These are phyloP conservation scores for Reinhardtius hippoglossoides DNA, from an alignment of 2,113 vertebrate species.

Conservation along the genomic window DNA sequence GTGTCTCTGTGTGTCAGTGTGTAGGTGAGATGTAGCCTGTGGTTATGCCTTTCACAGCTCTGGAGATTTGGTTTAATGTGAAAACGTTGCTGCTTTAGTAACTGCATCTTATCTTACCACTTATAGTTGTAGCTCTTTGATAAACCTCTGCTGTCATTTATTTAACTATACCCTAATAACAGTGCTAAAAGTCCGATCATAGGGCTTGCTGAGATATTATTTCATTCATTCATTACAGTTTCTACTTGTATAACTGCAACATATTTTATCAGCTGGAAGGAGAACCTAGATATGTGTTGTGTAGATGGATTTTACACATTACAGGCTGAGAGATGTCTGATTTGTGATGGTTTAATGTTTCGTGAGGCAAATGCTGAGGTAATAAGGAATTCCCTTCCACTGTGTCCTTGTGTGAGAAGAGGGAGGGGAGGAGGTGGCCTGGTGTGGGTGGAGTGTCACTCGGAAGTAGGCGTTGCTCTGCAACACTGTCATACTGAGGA, in stretches of 20 bases:
- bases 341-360: slow-evolving; percentile 32
- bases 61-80: slow-evolving; percentile 12
- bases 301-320: neutral
- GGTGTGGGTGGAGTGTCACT: slow-evolving; percentile 62
- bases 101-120: slow-evolving; percentile 14
- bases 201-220: neutral
- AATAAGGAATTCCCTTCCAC: slow-evolving; percentile 85
- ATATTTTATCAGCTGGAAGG: neutral
- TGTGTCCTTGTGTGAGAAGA: slow-evolving; percentile 62
- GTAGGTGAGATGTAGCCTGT: slow-evolving; percentile 19
- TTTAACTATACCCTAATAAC: slow-evolving; percentile 20
- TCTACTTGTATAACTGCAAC: neutral
- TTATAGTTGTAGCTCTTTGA: slow-evolving; percentile 26
- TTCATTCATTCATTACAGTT: neutral
- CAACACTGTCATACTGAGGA: slow-evolving; percentile 60
- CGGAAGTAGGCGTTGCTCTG: slow-evolving; percentile 67
- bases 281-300: neutral
- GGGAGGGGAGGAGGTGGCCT: slow-evolving; percentile 49
- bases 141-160: slow-evolving; percentile 36
- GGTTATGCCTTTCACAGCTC: slow-evolving; percentile 20
- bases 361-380: slow-evolving; percentile 77
- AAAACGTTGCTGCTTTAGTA: slow-evolving; percentile 4
- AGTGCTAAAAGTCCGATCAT: neutral
- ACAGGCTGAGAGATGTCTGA: neutral
- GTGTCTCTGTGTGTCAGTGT: slow-evolving; percentile 33